These are phyloP conservation scores for Troglohyphantes excavatus DNA, from an alignment of 2,888 invertebrate genomes.

Conservation along the genomic window DNA sequence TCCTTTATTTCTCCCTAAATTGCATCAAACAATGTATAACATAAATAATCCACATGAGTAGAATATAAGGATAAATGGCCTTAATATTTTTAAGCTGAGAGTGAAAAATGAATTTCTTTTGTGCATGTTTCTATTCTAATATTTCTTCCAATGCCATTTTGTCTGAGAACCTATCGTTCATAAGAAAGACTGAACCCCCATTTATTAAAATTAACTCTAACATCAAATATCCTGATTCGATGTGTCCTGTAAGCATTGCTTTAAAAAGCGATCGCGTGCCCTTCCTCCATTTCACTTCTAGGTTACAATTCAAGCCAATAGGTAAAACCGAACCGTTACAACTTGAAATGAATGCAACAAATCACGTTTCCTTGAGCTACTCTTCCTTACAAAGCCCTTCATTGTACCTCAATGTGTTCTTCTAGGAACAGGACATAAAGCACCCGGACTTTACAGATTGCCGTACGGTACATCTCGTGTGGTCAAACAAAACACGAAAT, in stretches of 20 bases:
- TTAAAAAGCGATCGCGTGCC: slow-evolving; percentile 57
- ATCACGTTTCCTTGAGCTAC: slow-evolving; percentile 72
- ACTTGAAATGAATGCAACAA: slow-evolving; percentile 64
- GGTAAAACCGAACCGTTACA: slow-evolving; percentile 55
- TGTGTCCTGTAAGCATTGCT: neutral
- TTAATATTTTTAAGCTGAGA: no score
- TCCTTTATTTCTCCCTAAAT: no score
- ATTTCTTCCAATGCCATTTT: slow-evolving; percentile 40
- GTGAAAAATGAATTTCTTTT: neutral
- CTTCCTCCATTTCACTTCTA: slow-evolving; percentile 25
- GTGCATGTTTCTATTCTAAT: slow-evolving; percentile 19
- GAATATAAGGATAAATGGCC: no score
- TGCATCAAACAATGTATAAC: no score
- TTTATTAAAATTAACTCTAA: slow-evolving; percentile 62
- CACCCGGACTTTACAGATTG: slow-evolving; percentile 26
- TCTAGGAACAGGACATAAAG: slow-evolving; percentile 32
- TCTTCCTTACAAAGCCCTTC: slow-evolving; percentile 39
- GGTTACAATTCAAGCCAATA: slow-evolving; percentile 43
- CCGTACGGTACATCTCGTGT: slow-evolving; percentile 51
- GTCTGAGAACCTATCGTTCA: slow-evolving; percentile 33
- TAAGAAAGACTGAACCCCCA: slow-evolving; percentile 32
- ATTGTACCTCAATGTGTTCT: slow-evolving; percentile 26
- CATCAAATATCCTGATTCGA: slow-evolving; percentile 2
- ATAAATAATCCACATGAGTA: no score
- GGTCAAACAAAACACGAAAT: slow-evolving; percentile 58